These are phyloP conservation scores for Microplitis mediator DNA, from an alignment of 1,140 invertebrate genomes.

Conservation along the genomic window DNA sequence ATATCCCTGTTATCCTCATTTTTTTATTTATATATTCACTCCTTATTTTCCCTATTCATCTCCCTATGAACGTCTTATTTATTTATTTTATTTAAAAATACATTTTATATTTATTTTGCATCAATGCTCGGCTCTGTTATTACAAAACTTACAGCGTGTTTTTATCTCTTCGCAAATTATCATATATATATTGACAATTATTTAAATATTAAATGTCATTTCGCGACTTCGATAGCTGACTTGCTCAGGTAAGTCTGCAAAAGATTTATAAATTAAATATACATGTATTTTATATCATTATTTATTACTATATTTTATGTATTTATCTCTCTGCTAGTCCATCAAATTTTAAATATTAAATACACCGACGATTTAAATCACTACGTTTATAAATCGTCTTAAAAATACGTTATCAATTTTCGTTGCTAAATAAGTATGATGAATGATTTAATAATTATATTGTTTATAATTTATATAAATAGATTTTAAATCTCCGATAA, in stretches of 20 bases:
- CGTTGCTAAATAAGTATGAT: too few relatives aligned
- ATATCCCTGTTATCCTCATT: background rate
- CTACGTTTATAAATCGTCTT: too few relatives aligned
- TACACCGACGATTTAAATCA: too few relatives aligned
- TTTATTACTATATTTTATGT: background rate
- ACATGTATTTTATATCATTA: background rate
- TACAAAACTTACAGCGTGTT: background rate
- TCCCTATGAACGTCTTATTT: background rate
- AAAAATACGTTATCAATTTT: too few relatives aligned
- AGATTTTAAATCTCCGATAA: too few relatives aligned
- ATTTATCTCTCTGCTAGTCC: background rate
- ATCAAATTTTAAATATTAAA: too few relatives aligned
- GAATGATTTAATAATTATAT: too few relatives aligned
- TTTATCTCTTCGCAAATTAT: background rate
- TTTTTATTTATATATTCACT: background rate
- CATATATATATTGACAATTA: background rate
- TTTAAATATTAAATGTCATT: background rate
- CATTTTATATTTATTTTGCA: conserved; percentile 17
- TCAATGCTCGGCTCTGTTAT: conserved; percentile 18
- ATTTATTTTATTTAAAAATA: background rate
- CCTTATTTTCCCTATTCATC: background rate
- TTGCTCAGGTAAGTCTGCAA: conserved; percentile 33
- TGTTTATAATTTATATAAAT: too few relatives aligned
- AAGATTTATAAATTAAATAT: conserved; percentile 7
- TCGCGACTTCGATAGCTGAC: conserved; percentile 17